Percentiles rank a stretch among this genome's conserved stretches.
Evolutionary conservation across 2,113 vertebrate genomes (phyloP).

Genomic region (Psilopogon haemacephalus): DNA sequence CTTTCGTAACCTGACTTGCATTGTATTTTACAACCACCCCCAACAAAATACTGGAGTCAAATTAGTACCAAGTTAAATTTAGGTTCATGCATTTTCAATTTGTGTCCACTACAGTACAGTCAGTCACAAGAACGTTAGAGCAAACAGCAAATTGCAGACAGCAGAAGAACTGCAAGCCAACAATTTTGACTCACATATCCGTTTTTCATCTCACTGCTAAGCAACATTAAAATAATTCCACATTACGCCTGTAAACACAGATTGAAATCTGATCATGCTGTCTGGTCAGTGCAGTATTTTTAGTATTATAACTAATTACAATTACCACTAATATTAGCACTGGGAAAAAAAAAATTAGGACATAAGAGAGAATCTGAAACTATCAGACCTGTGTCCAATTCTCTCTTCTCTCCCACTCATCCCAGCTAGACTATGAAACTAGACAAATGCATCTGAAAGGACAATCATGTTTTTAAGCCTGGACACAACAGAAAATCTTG

Average conservation of each 20-base stretch:
- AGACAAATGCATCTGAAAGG: not conserved
- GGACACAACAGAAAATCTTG: accelerated
- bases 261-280: not conserved
- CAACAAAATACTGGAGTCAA: not conserved
- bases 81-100: not conserved
- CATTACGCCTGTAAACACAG: not conserved
- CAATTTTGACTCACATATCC: not conserved
- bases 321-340: not conserved
- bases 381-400: not conserved
- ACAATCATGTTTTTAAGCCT: not conserved
- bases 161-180: not conserved
- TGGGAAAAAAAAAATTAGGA: not conserved
- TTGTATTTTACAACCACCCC: not conserved
- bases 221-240: not conserved
- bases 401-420: not conserved
- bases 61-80: not conserved
- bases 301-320: too few relatives aligned
- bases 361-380: not conserved
- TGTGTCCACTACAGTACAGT: not conserved
- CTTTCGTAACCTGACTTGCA: not conserved
- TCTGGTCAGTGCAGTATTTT: not conserved
- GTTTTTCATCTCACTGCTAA: not conserved
- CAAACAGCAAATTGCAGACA: not conserved
- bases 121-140: not conserved
- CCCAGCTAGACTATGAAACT: not conserved